Conservation (phyloP, 2,113 vertebrate species). For the Pycnonotus jocosus region DNA sequence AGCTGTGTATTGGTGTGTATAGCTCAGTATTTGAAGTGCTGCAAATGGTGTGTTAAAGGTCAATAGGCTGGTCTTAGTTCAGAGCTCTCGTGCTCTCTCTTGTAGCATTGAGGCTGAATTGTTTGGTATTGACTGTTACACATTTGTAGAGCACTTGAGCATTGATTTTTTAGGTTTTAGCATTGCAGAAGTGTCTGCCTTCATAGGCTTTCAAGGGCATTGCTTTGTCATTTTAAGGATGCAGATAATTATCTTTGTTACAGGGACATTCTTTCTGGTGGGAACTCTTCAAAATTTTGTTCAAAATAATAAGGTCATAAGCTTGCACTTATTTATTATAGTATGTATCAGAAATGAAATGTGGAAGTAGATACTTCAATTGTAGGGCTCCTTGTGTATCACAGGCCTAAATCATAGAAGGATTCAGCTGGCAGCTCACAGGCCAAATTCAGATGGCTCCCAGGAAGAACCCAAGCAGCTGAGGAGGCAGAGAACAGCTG, state of each 20-base stretch:
- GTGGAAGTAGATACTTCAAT: neutral
- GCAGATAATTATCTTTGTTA: neutral
- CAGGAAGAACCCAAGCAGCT: neutral
- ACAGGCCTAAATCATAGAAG: neutral
- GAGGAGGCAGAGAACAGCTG: neutral
- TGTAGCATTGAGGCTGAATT: neutral
- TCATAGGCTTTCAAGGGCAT: neutral
- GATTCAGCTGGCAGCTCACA: neutral
- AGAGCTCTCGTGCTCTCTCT: neutral
- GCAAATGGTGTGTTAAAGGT: neutral
- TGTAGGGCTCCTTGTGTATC: neutral
- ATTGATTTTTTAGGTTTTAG: neutral
- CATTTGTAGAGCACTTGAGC: neutral
- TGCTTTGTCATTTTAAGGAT: neutral
- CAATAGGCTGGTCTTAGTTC: neutral
- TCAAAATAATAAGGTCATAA: neutral
- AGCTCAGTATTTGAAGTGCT: neutral
- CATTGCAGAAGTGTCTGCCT: neutral
- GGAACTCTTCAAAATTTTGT: neutral
- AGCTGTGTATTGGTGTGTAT: neutral
- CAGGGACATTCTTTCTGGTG: neutral
- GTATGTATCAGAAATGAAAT: neutral
- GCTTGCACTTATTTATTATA: neutral
- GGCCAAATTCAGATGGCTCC: neutral
- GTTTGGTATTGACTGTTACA: neutral